phyloP scores from a whole-genome alignment of 2,888 invertebrate species.

The Mechanitis messenoides region DNA sequence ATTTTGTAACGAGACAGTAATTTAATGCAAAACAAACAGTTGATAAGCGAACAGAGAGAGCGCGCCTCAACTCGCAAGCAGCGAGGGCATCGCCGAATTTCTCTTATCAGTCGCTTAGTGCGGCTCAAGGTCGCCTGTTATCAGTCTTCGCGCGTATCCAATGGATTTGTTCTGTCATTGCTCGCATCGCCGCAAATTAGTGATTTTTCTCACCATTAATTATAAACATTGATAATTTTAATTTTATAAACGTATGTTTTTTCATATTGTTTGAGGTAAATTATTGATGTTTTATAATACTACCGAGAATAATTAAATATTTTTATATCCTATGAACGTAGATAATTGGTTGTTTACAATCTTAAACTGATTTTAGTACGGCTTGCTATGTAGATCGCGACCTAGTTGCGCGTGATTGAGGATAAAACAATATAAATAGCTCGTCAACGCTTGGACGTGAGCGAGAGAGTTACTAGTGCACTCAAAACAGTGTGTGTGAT shows the following conservation, averaged over 20 bases:
- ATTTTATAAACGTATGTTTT: background rate
- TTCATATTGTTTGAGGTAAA: background rate
- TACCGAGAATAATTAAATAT: too few relatives aligned
- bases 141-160: slow-evolving; percentile 53
- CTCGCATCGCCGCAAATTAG: slow-evolving; percentile 53
- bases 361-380: slow-evolving; percentile 54
- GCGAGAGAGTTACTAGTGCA: slow-evolving; percentile 37
- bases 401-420: slow-evolving; percentile 74
- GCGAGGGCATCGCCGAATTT: slow-evolving; percentile 56
- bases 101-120: slow-evolving; percentile 66
- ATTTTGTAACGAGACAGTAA: slow-evolving; percentile 50
- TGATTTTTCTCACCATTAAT: slow-evolving; percentile 20
- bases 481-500: slow-evolving; percentile 34
- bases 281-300: background rate
- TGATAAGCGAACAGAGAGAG: slow-evolving; percentile 52
- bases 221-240: slow-evolving; percentile 7
- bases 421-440: slow-evolving; percentile 76
- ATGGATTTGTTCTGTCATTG: slow-evolving; percentile 63
- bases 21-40: slow-evolving; percentile 67
- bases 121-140: slow-evolving; percentile 66
- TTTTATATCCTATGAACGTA: slow-evolving; percentile 13
- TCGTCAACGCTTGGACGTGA: slow-evolving; percentile 63
- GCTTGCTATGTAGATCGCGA: slow-evolving; percentile 68
- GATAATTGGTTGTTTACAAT: slow-evolving; percentile 47
- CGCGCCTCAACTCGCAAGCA: slow-evolving; percentile 33